Evolutionary conservation across 2,888 invertebrate genomes (phyloP), one percentile per base, ranked within the genome.

Genomic region (Nephrotoma appendiculata): DNA sequence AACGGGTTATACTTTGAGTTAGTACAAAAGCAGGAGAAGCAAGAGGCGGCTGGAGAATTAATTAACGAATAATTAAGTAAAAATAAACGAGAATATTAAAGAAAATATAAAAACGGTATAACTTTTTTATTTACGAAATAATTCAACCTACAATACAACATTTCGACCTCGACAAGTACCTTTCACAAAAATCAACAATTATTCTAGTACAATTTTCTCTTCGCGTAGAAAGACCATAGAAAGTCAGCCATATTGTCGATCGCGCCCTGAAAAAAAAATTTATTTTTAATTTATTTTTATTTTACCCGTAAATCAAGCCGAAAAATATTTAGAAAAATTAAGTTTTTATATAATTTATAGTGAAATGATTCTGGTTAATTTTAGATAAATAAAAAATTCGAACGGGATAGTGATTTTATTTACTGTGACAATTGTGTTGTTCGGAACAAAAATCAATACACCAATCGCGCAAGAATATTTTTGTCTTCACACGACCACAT

Each of bases 1-100:
- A 95, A 95, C 90, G 98, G 98, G 0, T 93, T 95, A 88, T 98
- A 98, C 91, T 98, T 96, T 94, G 95, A 96, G 88, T 93, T 98
- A 41, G 95, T 96, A 86, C 95, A 94, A 87, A 96, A 96, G 88
- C 96, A 96, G 89, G 95, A 94, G 86, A 93, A 93, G 88, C 92
- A 92, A 19, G 90, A 90, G 88, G 84, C 41, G 7, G 84, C 84
- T 15, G 84, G 84, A 5, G 42, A 84, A 84, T n/a, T 42, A 84
- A 42, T 84, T 42, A 12, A 1, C 3, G 42, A 84, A n/a, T 84
- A 84, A 41, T 42, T 42, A 7, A 42, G 15, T 1, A 48, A 11
- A 48, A 48, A 48, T 48, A 48, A 48, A 11, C 48, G n/a, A n/a
- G n/a, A 48, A 48, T 48, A 2, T 48, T 12, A 11, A 1, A 12